phyloP scores from a whole-genome alignment of 2,113 vertebrate genomes.

The Chloebia gouldiae region DNA sequence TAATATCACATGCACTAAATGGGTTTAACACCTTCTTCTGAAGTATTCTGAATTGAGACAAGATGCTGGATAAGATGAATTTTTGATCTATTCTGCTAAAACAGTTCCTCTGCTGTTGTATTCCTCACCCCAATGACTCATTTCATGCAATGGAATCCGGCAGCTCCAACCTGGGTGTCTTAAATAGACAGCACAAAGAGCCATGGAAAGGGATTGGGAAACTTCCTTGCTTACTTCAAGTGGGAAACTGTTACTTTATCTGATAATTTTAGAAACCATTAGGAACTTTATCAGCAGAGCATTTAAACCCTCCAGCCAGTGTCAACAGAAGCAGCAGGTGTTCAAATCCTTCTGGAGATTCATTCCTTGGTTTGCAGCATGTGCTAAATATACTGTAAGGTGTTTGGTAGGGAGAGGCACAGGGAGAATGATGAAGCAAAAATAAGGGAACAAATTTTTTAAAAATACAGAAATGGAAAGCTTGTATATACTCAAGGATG shows the following conservation, averaged over 20 bases:
- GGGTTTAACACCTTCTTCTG: constrained; percentile 20
- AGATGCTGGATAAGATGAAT: not conserved
- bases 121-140: not conserved
- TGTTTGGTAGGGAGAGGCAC: accelerated
- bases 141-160: not conserved
- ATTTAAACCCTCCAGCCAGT: not conserved
- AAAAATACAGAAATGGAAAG: not conserved
- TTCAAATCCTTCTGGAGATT: not conserved
- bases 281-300: not conserved
- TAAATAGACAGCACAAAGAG: not conserved
- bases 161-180: not conserved
- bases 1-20: not conserved
- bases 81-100: not conserved
- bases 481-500: not conserved
- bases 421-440: not conserved
- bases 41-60: constrained; percentile 21
- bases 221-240: not conserved
- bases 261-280: not conserved
- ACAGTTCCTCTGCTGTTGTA: not conserved
- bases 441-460: accelerated
- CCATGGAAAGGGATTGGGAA: not conserved
- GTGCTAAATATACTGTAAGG: not conserved
- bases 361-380: not conserved
- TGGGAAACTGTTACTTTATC: not conserved
- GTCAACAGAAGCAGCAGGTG: not conserved